Conservation (phyloP, 2,888 invertebrate genomes). For the Conistra vaccinii region DNA sequence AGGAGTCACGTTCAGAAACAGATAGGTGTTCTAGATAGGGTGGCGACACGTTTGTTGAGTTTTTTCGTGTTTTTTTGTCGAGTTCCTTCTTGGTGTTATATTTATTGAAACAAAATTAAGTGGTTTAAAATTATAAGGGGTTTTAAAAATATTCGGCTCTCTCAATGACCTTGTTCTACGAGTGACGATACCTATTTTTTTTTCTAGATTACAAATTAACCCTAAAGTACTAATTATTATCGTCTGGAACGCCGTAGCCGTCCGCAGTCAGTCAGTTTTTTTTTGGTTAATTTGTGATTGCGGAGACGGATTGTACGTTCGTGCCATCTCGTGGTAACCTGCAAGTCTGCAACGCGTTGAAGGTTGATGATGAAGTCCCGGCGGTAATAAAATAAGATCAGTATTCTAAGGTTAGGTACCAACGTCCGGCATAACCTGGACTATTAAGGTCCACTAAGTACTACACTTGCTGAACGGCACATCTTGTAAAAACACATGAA, state of each 20-base stretch:
- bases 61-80: constrained; percentile 15
- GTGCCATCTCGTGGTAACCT: too few species aligned
- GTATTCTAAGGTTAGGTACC: too few species aligned
- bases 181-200: background rate
- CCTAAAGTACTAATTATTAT: background rate
- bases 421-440: too few species aligned
- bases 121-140: background rate
- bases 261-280: background rate
- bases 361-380: too few species aligned
- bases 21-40: constrained; percentile 54
- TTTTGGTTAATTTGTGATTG: background rate
- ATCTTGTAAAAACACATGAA: too few species aligned
- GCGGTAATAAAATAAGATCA: too few species aligned
- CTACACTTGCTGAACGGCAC: background rate
- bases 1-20: constrained; percentile 55
- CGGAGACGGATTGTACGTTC: too few species aligned
- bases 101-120: background rate
- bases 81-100: background rate
- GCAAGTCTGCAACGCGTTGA: too few species aligned
- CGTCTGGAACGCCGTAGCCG: background rate
- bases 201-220: too few species aligned
- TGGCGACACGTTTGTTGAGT: constrained; percentile 30
- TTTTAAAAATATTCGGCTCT: too few species aligned
- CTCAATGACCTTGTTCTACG: background rate
- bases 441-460: background rate